Base-by-base conservation (phyloP, 1,140 invertebrate genomes). In the Caenorhabditis brenneri region DNA sequence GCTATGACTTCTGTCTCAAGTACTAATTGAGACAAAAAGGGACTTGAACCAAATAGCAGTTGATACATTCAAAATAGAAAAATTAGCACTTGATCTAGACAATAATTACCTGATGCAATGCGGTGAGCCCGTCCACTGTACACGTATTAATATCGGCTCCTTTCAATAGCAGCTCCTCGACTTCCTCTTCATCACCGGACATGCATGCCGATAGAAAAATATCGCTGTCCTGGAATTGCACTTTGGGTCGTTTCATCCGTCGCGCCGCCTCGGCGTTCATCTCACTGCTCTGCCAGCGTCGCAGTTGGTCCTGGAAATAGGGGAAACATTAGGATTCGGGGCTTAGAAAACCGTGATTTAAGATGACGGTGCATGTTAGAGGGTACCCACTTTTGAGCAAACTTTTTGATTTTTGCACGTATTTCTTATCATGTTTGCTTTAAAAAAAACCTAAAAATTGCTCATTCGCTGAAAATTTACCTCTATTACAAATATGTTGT, bases 141-240 rank as follows among this genome's bases (percentile, higher is more conserved):
- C 95, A 94, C 81, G 96, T 97, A 93, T 99, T 96, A 88, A 99
- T 97, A 91, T 98, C 95, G 88, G 96, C 96, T 88, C 96, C 96
- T 90, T 95, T 94, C 88, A 95, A 93, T 84, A 99, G 92, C 88
- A 99, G 92, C 87, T 94, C 93, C 86, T 95, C 93, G 86, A 99
- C 96, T 92, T 99, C 97, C 65, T 96, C 95, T 91, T 95, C 96
- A 92, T 99, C 97, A 86, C 95, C 95, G 85, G 96, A 94, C 60
- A 96, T 94, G 93, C 97, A 99, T 83, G 97, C 97, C 86, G 97
- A 96, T 85, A 99, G 92, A 93, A 99, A 99, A 84, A 98, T 95
- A 92, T 96, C 97, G 86, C 95, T 95, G 86, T 96, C 94, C 79
- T 96, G 86, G 39, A 90, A 90, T 80, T 90, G 89, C 5, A 91